Evolutionary conservation across 2,113 vertebrate genomes (phyloP).

Genomic region (Pipra filicauda): DNA sequence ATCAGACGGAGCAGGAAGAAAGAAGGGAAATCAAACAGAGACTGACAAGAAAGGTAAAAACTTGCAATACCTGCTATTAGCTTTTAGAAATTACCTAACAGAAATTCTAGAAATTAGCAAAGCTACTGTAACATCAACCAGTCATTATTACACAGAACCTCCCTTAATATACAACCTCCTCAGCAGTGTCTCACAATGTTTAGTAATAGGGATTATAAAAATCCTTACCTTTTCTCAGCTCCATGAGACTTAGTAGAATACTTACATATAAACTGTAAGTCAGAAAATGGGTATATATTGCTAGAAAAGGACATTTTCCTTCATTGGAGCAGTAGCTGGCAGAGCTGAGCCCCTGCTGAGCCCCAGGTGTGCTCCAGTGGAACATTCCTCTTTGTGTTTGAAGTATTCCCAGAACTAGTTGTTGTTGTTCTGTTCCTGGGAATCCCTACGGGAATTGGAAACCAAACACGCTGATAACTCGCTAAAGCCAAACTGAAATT

Average conservation of each 20-base stretch:
- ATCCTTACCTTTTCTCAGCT: not conserved
- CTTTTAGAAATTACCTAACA: not conserved
- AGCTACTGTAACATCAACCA: not conserved
- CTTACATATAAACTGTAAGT: not conserved
- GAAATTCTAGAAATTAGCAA: not conserved
- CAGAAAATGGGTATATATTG: not conserved
- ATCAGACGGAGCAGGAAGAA: conserved; percentile 95
- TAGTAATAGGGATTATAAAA: not conserved
- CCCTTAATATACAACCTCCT: not conserved
- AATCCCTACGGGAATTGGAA: not conserved
- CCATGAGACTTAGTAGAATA: not conserved
- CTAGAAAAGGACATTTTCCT: not conserved
- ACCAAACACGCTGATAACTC: not conserved
- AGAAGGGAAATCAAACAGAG: conserved; percentile 96
- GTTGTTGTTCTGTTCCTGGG: not conserved
- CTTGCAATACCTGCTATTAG: not conserved
- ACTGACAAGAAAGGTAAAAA: conserved; percentile 91
- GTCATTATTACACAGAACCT: not conserved
- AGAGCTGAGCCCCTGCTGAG: not conserved
- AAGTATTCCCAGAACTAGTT: not conserved
- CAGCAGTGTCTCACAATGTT: not conserved
- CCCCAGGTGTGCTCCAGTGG: not conserved
- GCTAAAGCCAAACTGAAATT: not conserved
- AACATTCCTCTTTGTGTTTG: not conserved
- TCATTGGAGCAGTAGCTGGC: not conserved